A percentile compares a stretch with the other conserved stretches of the same genome.
phyloP scores from a whole-genome alignment of 2,888 invertebrate genomes.

The Pyrocoelia pectoralis region DNA sequence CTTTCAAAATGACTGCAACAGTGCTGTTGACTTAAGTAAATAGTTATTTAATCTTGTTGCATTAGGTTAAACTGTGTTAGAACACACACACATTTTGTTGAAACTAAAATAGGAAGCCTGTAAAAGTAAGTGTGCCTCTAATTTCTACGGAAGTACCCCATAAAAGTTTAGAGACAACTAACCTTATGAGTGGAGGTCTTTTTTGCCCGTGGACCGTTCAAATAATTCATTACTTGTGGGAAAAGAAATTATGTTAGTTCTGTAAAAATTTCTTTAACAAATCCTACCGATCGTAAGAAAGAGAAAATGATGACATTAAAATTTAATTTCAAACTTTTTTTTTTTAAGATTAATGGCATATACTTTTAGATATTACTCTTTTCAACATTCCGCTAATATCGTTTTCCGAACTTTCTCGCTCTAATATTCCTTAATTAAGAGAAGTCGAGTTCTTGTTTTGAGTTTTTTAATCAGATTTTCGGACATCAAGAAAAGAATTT shows the following conservation, averaged over 20 bases:
- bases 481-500: too few species aligned
- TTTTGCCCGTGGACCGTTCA: constrained; percentile 5
- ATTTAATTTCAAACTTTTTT: background rate
- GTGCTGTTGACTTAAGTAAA: background rate
- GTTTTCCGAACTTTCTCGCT: background rate
- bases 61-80: background rate
- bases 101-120: constrained; percentile 19
- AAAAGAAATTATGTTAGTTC: constrained; percentile 1
- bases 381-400: background rate
- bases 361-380: background rate
- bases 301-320: background rate
- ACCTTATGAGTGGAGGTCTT: constrained; percentile 12
- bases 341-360: background rate
- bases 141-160: constrained; percentile 30
- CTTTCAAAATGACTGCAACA: background rate
- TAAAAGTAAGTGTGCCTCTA: constrained; percentile 31
- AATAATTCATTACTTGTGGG: constrained; percentile 2
- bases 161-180: constrained; percentile 28
- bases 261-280: constrained; percentile 1
- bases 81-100: constrained; percentile 1
- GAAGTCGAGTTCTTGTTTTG: too few species aligned
- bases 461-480: too few species aligned
- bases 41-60: background rate
- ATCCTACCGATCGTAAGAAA: background rate
- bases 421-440: too few species aligned